phyloP scores from a whole-genome alignment of 2,797 vertebrate species.

The Saxicola maurus region DNA sequence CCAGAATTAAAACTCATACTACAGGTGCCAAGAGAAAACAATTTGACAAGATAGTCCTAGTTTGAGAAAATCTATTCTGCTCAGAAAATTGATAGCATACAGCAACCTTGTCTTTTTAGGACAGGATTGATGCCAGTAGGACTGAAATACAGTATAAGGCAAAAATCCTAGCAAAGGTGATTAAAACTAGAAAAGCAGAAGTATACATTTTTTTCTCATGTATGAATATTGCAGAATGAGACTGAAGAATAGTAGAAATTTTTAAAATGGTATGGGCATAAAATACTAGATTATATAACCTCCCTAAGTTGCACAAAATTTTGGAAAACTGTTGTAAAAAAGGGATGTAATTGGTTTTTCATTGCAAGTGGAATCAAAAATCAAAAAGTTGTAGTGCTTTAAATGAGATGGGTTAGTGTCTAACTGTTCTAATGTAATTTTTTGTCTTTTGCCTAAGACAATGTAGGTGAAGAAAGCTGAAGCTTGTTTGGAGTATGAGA shows the following conservation, averaged over 20 bases:
- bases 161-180: slow-evolving; percentile 5
- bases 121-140: background rate
- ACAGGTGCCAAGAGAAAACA: background rate
- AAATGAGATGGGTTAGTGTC: background rate
- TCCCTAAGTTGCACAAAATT: background rate
- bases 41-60: background rate
- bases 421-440: background rate
- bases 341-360: background rate
- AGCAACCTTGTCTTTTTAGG: background rate
- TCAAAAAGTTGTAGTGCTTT: background rate
- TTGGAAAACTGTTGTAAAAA: background rate
- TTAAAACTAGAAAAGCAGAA: slow-evolving; percentile 34
- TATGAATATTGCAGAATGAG: background rate
- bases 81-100: background rate
- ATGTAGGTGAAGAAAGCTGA: background rate
- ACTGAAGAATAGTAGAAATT: background rate
- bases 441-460: background rate
- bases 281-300: background rate
- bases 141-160: background rate
- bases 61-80: background rate
- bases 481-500: background rate
- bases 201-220: background rate
- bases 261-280: background rate
- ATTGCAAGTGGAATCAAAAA: background rate
- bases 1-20: background rate